Evolutionary conservation across 2,113 vertebrate genomes (phyloP).

Genomic region (Holacanthus passer): DNA sequence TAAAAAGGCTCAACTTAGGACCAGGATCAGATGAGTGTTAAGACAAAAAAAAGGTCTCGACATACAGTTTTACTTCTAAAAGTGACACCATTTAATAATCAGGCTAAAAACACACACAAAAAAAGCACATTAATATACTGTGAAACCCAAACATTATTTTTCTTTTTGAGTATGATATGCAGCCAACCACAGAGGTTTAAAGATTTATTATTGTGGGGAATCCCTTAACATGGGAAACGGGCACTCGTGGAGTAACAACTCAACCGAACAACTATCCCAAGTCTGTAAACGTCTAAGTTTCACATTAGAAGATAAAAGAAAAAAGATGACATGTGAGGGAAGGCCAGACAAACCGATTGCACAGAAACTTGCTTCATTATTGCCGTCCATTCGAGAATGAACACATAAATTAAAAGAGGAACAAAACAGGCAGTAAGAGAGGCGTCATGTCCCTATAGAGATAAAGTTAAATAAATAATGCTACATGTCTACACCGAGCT

Average conservation of each 20-base stretch:
- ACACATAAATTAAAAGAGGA: conserved; percentile 8
- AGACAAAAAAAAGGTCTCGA: conserved; percentile 78
- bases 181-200: conserved; percentile 84
- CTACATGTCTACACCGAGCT: conserved; percentile 61
- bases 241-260: conserved; percentile 50
- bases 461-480: conserved; percentile 69
- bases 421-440: conserved; percentile 28
- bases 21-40: conserved; percentile 79
- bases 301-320: conserved; percentile 28
- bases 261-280: conserved; percentile 5
- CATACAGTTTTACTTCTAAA: conserved; percentile 74
- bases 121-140: conserved; percentile 78
- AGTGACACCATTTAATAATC: conserved; percentile 70
- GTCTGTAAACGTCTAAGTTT: conserved; percentile 56
- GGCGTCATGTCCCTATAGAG: conserved; percentile 8
- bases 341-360: conserved; percentile 16
- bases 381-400: conserved; percentile 54
- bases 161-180: conserved; percentile 79
- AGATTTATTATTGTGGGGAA: conserved; percentile 60
- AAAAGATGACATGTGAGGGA: not conserved
- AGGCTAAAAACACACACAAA: conserved; percentile 57
- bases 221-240: conserved; percentile 33
- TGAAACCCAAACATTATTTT: conserved; percentile 81
- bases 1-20: conserved; percentile 78
- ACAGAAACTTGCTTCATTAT: conserved; percentile 56